Evolutionary conservation across 2,888 invertebrate genomes (phyloP), one percentile per base, ranked within the genome.

Genomic region (Eulithis prunata): DNA sequence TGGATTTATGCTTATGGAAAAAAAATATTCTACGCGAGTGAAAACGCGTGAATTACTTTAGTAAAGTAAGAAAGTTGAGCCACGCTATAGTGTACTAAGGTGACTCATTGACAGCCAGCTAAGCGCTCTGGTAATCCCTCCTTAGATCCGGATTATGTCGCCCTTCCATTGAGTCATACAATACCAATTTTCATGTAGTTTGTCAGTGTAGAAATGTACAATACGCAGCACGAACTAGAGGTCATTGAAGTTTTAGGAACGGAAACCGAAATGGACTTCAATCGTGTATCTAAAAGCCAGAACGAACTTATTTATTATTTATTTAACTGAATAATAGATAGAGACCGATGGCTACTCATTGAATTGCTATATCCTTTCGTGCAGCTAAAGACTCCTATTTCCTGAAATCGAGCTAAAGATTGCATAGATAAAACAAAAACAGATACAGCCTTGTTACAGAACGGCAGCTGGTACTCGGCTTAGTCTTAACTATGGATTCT

Each of bases 21-120:
- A 21, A 21, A 21, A 21, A 2, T 10, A 10, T 32, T 32, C 13
- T 14, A 54, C 13, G 13, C 13, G 10, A 14, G 36, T 32, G n/a
- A 51, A 58, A 28, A 43, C n/a, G 51, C 8, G 51, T 13, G 45
- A 3, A 13, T 43, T 52, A 3, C 36, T 14, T 12, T 53, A 53
- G 28, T 52, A 10, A 32, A 43, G 28, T 41, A 38, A 56, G 13
- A 38, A 47, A 63, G 46, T 41, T 4, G 54, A 56, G 41, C 46
- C 45, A 57, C 57, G 46, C 45, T 41, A 61, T 54, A n/a, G 59
- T 14, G 52, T 56, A 32, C 45, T 38, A 53, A 55, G 43, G 59
- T 67, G 67, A 67, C 56, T 67, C 66, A 67, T 56, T 51, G 62
- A 47, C 62, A 53, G 36, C n/a, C 43, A 55, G 55, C 41, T 56